Percentiles rank a stretch among this genome's conserved stretches.
Evolutionary conservation across 2,113 vertebrate species (phyloP).

Genomic region (Pandion haliaetus): DNA sequence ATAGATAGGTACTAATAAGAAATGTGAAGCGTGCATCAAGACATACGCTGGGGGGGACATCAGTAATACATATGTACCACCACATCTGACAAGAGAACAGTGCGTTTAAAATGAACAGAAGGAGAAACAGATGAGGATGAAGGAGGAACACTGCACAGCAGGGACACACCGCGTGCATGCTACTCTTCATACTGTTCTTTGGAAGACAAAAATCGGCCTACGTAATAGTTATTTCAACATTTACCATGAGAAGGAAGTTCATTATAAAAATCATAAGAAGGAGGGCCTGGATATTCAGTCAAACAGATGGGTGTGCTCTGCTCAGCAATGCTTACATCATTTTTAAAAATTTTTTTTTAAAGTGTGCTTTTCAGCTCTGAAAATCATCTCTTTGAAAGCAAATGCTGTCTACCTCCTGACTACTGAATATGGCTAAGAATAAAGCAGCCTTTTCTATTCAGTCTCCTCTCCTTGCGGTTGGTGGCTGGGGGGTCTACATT

Average conservation of each 20-base stretch:
- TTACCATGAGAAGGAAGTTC: not conserved
- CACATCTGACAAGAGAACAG: not conserved
- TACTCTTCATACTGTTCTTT: rapidly evolving
- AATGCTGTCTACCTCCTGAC: not conserved
- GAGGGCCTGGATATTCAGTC: not conserved
- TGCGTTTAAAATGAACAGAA: rapidly evolving
- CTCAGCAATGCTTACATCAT: not conserved
- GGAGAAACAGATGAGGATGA: not conserved
- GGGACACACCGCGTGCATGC: not conserved
- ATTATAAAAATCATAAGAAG: not conserved
- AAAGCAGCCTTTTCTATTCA: not conserved
- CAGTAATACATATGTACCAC: not conserved
- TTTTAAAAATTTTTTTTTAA: not conserved
- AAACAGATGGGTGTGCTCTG: not conserved
- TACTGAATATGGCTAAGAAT: not conserved
- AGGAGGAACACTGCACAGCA: not conserved
- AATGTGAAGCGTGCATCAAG: not conserved
- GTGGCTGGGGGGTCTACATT: not conserved
- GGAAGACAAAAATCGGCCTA: not conserved
- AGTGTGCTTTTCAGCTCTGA: not conserved
- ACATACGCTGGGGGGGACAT: not conserved
- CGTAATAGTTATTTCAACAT: not conserved
- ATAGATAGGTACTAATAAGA: not conserved
- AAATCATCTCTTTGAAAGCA: not conserved
- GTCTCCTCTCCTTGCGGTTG: not conserved